These are phyloP conservation scores for Zoanthus solanderi DNA, from an alignment of 92 coral and sea anemone genomes.

Conservation along the genomic window DNA sequence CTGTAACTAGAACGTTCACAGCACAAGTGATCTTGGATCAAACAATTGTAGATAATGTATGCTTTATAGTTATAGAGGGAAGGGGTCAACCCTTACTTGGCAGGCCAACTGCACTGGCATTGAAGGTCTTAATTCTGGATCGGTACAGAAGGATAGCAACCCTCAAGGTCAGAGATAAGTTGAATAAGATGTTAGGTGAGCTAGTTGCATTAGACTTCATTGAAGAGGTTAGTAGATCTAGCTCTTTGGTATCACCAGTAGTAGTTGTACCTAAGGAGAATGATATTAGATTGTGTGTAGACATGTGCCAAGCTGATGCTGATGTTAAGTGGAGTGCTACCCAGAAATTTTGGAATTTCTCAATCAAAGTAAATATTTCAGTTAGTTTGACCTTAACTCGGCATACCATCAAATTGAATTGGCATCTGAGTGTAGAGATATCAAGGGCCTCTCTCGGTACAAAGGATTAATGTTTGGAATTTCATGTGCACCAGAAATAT, in stretches of 20 bases:
- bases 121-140: not conserved
- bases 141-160: too few relatives aligned
- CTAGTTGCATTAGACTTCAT: constrained; percentile 9
- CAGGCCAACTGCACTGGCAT: not conserved
- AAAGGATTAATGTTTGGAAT: too few relatives aligned
- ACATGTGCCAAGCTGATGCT: too few relatives aligned
- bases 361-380: too few relatives aligned
- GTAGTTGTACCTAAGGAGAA: constrained; percentile 17
- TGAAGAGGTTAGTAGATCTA: constrained; percentile 30
- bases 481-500: too few relatives aligned
- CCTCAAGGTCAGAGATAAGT: not conserved
- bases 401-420: too few relatives aligned
- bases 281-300: constrained; percentile 1
- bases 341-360: too few relatives aligned
- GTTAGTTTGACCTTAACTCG: too few relatives aligned
- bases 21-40: not conserved
- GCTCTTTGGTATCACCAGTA: constrained; percentile 10
- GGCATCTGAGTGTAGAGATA: too few relatives aligned
- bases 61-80: not conserved
- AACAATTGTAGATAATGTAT: not conserved
- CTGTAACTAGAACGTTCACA: not conserved
- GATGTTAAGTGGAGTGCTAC: too few relatives aligned
- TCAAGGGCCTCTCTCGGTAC: too few relatives aligned
- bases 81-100: not conserved
- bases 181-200: not conserved